Conservation (phyloP, 2,888 invertebrate species). For the Lasius platythorax region DNA sequence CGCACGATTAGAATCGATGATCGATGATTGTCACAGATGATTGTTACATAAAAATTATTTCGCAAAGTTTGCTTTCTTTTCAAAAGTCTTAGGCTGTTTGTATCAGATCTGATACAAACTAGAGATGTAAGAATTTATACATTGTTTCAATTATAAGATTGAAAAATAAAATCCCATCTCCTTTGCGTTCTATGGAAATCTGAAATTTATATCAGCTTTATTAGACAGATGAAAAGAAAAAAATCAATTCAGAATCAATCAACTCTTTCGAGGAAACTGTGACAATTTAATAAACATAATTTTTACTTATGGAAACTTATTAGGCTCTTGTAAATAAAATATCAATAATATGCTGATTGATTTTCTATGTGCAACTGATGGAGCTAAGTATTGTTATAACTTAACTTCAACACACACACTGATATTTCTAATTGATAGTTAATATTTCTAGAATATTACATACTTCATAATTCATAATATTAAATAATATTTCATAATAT, state of each 20-base stretch:
- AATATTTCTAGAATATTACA: not conserved
- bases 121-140: not conserved
- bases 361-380: not conserved
- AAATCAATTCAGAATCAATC: not conserved
- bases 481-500: not conserved
- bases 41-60: not conserved
- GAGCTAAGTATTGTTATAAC: not conserved
- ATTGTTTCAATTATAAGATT: not conserved
- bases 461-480: not conserved
- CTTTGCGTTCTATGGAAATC: not conserved
- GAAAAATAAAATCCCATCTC: not conserved
- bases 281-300: not conserved
- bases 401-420: not conserved
- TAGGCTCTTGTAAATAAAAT: not conserved
- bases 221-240: not conserved
- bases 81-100: not conserved
- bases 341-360: not conserved
- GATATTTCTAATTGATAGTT: not conserved
- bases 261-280: not conserved
- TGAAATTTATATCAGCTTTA: not conserved
- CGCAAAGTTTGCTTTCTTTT: not conserved
- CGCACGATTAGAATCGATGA: no score
- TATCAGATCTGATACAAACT: not conserved
- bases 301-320: not conserved
- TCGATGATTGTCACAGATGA: not conserved